Conservation (phyloP, 2,888 invertebrate genomes). For the Eristalis arbustorum region DNA sequence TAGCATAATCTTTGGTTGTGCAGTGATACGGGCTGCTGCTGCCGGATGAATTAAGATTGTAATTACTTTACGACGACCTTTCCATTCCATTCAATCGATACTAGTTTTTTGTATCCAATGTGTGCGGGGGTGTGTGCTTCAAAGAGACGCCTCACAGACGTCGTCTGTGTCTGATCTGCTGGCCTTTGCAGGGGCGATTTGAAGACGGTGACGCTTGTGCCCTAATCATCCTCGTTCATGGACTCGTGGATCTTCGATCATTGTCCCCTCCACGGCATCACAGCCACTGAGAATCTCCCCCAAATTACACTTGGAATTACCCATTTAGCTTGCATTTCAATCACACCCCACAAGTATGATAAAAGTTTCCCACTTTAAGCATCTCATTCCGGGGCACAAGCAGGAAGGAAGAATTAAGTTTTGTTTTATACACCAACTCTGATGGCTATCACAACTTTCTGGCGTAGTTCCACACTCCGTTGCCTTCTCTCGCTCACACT, state of each 20-base stretch:
- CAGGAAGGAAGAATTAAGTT: conserved; percentile 37
- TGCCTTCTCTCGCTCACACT: not conserved
- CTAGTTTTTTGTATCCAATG: not conserved
- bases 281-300: no score
- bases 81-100: not conserved
- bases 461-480: conserved; percentile 50
- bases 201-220: no score
- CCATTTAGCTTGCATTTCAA: not conserved
- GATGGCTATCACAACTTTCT: conserved; percentile 18
- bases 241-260: no score
- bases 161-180: no score
- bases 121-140: no score
- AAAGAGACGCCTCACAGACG: no score
- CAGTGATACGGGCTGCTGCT: not conserved
- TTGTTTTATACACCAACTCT: conserved; percentile 25
- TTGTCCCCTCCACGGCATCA: no score
- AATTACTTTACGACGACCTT: not conserved
- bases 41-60: not conserved
- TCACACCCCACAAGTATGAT: not conserved
- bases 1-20: conserved; percentile 20
- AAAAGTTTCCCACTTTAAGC: conserved; percentile 32
- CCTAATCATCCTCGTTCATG: no score
- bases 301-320: not conserved
- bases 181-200: no score
- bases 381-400: conserved; percentile 17